Base-by-base conservation (phyloP, 2,797 vertebrate genomes). In the Notoglanidium macrostoma region DNA sequence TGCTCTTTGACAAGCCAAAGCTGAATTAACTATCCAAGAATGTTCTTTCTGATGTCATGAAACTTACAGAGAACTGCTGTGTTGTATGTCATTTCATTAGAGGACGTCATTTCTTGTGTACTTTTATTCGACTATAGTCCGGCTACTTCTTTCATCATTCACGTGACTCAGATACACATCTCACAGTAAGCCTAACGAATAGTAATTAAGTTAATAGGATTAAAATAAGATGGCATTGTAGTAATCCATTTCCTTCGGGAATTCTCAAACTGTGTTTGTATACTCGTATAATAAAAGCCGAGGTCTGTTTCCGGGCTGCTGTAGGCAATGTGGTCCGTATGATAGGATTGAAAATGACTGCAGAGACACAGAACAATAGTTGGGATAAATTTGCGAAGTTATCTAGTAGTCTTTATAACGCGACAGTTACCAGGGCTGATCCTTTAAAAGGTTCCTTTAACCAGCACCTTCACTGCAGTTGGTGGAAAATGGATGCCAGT, bases 1-100 rank as follows among this genome's bases (percentile, higher is more conserved):
- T 83, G 67, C 78, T 89, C 29, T 87, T 82, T 86, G 89, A 88
- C 85, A 59, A 46, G 23, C 19, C 23, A 35, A 61, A 89, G 83
- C 51, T 49, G 86, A 92, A 88, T 57, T 86, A 86, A 87, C 55
- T 63, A 7, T 26, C 3, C 55, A 23, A n/a, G 9, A 82, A 80
- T 78, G 8, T 46, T 5, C 1, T 29, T 55, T 35, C 63, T 67
- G 29, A 88, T 90, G 90, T 29, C n/a, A 32, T 51, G 3, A n/a
- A n/a, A n/a, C 74, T 3, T 54, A 29, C 14, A 51, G 8, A 40
- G 32, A 12, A 32, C 4, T 78, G 49, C 3, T 9, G 0, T 65
- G 79, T 40, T 26, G 19, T 32, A 29, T 65, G 26, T 8, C 9
- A 82, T 65, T 17, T 65, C 54, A 19, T 49, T 17, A 63, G 2